Evolutionary conservation across 2,888 invertebrate species (phyloP).

Genomic region (Drosophila parthenogenetica): DNA sequence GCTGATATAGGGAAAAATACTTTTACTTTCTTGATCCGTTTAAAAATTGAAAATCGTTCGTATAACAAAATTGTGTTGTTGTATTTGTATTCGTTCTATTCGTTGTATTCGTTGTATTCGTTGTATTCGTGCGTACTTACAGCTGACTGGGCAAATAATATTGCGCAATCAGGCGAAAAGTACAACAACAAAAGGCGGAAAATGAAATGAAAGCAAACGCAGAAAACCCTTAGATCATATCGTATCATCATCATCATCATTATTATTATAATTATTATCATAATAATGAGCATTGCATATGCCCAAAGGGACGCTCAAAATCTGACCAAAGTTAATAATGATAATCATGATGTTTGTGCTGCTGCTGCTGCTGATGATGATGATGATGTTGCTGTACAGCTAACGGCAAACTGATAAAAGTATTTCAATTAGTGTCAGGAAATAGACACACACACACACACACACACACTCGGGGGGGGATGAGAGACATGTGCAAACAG

Average conservation of each 20-base stretch:
- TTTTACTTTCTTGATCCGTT: slow-evolving; percentile 53
- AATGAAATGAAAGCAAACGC: slow-evolving; percentile 55
- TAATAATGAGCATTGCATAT: slow-evolving; percentile 20
- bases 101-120: slow-evolving; percentile 12
- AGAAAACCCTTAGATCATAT: slow-evolving; percentile 76
- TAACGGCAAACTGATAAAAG: slow-evolving; percentile 69
- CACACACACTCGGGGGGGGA: neutral
- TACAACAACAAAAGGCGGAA: slow-evolving; percentile 50
- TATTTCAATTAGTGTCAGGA: slow-evolving; percentile 78
- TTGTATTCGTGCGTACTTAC: slow-evolving; percentile 48
- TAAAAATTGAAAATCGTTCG: slow-evolving; percentile 4
- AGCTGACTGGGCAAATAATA: slow-evolving; percentile 67
- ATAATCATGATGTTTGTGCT: slow-evolving; percentile 2
- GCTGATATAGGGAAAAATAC: neutral
- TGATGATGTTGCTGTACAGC: slow-evolving; percentile 30
- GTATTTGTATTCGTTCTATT: slow-evolving; percentile 7
- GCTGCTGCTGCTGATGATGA: slow-evolving; percentile 17
- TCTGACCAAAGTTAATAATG: slow-evolving; percentile 18
- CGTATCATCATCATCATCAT: slow-evolving; percentile 32
- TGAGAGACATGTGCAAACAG: slow-evolving; percentile 13
- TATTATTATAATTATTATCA: slow-evolving; percentile 2
- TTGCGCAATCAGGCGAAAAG: slow-evolving; percentile 78
- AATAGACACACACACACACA: slow-evolving; percentile 36
- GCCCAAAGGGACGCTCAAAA: slow-evolving; percentile 41
- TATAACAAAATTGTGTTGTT: neutral